Base-by-base conservation (phyloP, 2,113 vertebrate genomes). In the Microtus richardsoni region DNA sequence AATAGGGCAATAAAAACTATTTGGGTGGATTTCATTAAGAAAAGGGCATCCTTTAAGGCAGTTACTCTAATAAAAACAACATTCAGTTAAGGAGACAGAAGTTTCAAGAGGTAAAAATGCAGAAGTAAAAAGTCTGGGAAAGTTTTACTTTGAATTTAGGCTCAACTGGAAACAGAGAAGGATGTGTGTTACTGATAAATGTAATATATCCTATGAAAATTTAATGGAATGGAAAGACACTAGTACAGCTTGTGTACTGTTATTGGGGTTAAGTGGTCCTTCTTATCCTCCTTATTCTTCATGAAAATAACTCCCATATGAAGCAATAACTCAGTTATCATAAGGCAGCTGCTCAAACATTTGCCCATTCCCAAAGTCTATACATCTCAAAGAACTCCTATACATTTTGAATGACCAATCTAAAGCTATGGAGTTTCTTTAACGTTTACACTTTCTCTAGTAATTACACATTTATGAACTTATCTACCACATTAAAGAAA, bases 181-280 rank as follows among this genome's bases (percentile, higher is more conserved):
- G 3, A 9, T 91, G 26, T 93, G 83, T 96, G 95, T 95, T 95
- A 92, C 71, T 94, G 90, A 97, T 96, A 97, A 91, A 94, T n/a
- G 95, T 95, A 71, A 0, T 96, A 95, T 96, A 93, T 52, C 96
- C 77, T 89, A 96, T 96, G 74, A 96, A 91, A 93, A 96, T 73
- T 90, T 66, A 95, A 6, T 91, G 74, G 78, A 13, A 30, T 75
- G 58, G 1, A 9, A 87, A 91, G 70, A 97, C 87, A 16, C 19
- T 3, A 71, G 39, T 17, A n/a, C 58, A 9, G 0, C 21, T 86
- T 75, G 8, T 93, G 36, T 84, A 41, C 84, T 9, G 73, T 30
- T 41, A 66, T 60, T 33, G 86, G 22, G 33, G 5, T 19, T 85
- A 10, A 26, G 22, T 49, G 74, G 44, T 39, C 21, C 49, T 36